Evolutionary conservation across 2,797 vertebrate species (phyloP).

Genomic region (Atherinosoma microstoma): DNA sequence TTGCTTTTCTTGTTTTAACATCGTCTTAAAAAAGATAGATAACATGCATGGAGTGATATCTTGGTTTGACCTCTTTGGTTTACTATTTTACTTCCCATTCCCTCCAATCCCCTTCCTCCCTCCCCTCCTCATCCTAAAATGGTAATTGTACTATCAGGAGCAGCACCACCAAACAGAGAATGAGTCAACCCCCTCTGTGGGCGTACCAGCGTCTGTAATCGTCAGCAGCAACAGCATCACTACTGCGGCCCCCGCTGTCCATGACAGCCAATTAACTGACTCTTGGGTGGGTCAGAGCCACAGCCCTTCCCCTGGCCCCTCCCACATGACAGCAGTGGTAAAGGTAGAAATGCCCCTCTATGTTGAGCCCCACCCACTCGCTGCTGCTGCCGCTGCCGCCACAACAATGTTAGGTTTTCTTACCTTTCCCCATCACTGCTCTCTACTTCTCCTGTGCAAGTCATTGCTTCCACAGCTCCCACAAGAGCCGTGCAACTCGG

Average conservation of each 20-base stretch:
- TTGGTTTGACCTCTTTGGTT: conserved; percentile 80
- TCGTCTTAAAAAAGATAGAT: conserved; percentile 57
- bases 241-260: conserved; percentile 85
- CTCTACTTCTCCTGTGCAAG: conserved; percentile 40
- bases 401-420: conserved; percentile 69
- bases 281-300: conserved; percentile 85
- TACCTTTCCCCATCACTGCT: conserved; percentile 62
- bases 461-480: conserved; percentile 50
- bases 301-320: conserved; percentile 84
- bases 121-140: conserved; percentile 67
- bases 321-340: conserved; percentile 89
- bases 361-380: conserved; percentile 82
- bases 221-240: conserved; percentile 89
- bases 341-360: conserved; percentile 89
- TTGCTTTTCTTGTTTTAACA: conserved; percentile 52
- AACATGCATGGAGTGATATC: conserved; percentile 74
- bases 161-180: conserved; percentile 86
- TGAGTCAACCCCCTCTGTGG: conserved; percentile 85
- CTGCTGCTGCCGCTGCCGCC: conserved; percentile 77
- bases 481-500: conserved; percentile 29
- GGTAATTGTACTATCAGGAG: conserved; percentile 86
- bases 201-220: conserved; percentile 91
- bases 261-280: conserved; percentile 86
- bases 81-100: conserved; percentile 76
- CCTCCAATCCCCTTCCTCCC: conserved; percentile 58